These are phyloP conservation scores for Euglossa dilemma DNA, from an alignment of 1,140 invertebrate species.

Conservation along the genomic window DNA sequence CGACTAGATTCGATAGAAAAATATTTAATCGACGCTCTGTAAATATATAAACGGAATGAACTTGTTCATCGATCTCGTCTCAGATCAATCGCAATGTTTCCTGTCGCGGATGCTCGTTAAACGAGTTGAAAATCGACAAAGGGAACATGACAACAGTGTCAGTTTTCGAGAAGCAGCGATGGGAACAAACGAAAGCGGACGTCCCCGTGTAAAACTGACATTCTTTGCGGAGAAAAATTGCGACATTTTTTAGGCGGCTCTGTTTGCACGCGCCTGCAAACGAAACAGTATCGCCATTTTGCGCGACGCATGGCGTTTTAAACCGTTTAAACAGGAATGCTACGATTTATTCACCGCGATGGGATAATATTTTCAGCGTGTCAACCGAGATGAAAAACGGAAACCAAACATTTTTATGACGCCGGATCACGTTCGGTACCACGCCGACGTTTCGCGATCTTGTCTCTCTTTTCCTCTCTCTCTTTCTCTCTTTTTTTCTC, in stretches of 20 bases:
- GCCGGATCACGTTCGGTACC: no score
- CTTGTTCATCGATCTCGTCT: no score
- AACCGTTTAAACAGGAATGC: constrained; percentile 5
- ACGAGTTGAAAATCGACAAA: not conserved
- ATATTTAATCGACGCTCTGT: no score
- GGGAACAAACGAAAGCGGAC: constrained; percentile 6
- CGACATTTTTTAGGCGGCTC: constrained; percentile 17
- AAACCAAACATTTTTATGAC: not conserved
- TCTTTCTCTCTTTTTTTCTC: no score
- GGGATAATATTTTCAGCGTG: constrained; percentile 2
- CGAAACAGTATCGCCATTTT: constrained; percentile 3
- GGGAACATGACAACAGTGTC: not conserved
- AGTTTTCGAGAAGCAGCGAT: not conserved
- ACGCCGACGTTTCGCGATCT: not conserved
- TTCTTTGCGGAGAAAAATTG: not conserved
- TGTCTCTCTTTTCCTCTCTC: not conserved
- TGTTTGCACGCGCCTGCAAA: not conserved
- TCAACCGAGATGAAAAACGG: constrained; percentile 5
- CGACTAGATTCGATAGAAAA: no score
- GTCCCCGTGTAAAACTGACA: not conserved
- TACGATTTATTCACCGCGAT: not conserved
- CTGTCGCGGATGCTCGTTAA: not conserved
- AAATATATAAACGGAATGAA: no score
- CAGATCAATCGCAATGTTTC: no score
- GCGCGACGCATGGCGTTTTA: not conserved